Conservation (phyloP, 2,113 vertebrate genomes). For the Psophia crepitans region DNA sequence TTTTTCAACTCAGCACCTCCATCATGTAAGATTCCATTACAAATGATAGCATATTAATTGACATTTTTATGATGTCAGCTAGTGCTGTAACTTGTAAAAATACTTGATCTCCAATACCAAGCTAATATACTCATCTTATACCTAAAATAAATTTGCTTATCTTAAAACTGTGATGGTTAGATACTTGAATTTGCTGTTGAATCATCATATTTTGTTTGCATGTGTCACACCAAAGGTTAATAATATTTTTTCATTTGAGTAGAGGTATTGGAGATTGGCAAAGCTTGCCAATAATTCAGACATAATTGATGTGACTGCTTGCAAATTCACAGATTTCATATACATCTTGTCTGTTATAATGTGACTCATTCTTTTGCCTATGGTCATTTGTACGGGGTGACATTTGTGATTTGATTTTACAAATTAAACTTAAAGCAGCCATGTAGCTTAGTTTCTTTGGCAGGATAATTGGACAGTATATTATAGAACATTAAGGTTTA, state of each 20-base stretch:
- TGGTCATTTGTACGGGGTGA: not conserved
- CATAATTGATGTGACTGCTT: slow-evolving; percentile 21
- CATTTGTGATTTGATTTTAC: slow-evolving; percentile 46
- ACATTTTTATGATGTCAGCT: not conserved
- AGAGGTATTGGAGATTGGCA: not conserved
- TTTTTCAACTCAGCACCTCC: not conserved
- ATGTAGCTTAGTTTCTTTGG: not conserved
- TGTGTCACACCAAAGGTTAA: slow-evolving; percentile 32
- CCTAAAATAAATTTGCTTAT: slow-evolving; percentile 1
- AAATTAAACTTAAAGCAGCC: slow-evolving; percentile 23
- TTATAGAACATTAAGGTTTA: not conserved
- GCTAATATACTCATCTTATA: not conserved
- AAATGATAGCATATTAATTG: not conserved
- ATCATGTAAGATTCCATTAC: not conserved
- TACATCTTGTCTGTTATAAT: slow-evolving; percentile 18
- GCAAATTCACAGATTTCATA: slow-evolving; percentile 32
- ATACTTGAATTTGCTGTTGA: slow-evolving; percentile 1
- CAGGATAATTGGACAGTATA: not conserved
- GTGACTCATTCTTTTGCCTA: not conserved
- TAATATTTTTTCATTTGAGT: slow-evolving; percentile 18
- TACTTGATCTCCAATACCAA: not conserved
- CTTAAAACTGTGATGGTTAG: not conserved
- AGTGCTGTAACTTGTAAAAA: not conserved
- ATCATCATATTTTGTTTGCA: not conserved
- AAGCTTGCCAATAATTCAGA: slow-evolving; percentile 37